Percentiles rank a stretch among this genome's conserved stretches.
These are phyloP conservation scores for Echinops telfairi DNA, from an alignment of 2,113 vertebrate genomes.

Conservation along the genomic window DNA sequence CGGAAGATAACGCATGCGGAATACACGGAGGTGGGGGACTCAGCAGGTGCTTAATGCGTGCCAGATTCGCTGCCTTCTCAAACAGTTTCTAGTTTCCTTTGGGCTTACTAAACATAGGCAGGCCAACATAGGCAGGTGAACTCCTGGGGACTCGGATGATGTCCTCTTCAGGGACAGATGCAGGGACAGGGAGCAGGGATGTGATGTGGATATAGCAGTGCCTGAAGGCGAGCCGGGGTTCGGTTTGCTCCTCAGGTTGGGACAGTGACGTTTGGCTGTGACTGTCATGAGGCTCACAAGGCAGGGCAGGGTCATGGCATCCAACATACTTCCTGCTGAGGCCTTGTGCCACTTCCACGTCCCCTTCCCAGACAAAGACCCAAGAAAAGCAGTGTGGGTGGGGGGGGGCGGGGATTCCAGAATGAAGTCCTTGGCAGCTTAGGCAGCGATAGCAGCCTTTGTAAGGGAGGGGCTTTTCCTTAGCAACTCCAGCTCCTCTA, in stretches of 20 bases:
- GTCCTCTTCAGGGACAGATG: background rate
- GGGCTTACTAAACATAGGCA: background rate
- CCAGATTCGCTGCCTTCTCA: background rate
- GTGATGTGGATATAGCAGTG: background rate
- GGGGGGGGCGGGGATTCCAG: too few species aligned
- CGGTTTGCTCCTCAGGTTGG: rapidly evolving
- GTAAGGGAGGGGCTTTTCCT: background rate
- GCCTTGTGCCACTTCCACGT: background rate
- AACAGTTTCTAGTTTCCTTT: background rate
- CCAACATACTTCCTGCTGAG: background rate
- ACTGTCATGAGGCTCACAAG: background rate
- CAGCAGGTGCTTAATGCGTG: background rate
- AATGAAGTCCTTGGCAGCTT: too few species aligned
- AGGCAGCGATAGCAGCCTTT: background rate
- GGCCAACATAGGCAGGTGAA: background rate
- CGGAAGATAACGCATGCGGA: background rate
- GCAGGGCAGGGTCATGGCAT: background rate
- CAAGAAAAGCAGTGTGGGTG: too few species aligned
- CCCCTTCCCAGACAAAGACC: too few species aligned
- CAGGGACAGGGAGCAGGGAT: background rate
- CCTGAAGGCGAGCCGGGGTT: background rate
- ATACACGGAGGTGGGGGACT: background rate
- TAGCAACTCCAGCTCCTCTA: too few species aligned
- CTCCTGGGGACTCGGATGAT: background rate
- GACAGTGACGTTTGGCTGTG: background rate